phyloP scores from a whole-genome alignment of 2,888 invertebrate species.

The Heliconius cydno region DNA sequence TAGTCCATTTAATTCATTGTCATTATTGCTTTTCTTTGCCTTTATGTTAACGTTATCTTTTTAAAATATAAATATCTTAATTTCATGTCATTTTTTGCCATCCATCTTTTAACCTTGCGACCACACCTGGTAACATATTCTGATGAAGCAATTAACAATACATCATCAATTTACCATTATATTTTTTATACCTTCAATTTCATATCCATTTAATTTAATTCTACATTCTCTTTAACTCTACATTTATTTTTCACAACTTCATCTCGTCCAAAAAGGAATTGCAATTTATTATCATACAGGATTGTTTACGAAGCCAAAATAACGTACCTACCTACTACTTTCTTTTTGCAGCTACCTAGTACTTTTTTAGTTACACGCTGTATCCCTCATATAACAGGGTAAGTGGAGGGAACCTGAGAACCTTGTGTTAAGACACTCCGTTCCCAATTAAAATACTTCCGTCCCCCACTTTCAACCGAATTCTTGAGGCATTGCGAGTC shows the following conservation, averaged over 20 bases:
- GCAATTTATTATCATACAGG: not conserved
- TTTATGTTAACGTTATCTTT: not conserved
- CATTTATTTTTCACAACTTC: not conserved
- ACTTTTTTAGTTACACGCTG: too few relatives aligned
- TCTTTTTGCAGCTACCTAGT: not conserved
- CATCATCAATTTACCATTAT: not conserved
- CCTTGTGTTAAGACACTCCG: too few relatives aligned
- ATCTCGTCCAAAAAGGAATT: not conserved
- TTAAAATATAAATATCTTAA: not conserved
- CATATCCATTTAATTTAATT: not conserved
- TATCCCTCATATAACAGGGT: too few relatives aligned
- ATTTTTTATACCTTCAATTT: not conserved
- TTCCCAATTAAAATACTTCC: too few relatives aligned
- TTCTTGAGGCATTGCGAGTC: too few relatives aligned
- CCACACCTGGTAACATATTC: not conserved
- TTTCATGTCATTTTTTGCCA: not conserved
- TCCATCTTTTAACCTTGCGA: not conserved
- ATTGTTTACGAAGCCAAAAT: not conserved
- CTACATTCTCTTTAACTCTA: not conserved
- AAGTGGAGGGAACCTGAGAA: too few relatives aligned
- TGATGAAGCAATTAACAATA: constrained; percentile 8
- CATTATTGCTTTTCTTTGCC: not conserved
- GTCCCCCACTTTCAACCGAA: too few relatives aligned
- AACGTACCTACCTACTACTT: not conserved
- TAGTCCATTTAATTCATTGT: not conserved